Percentiles rank a stretch among this genome's conserved stretches.
phyloP scores from a whole-genome alignment of 2,888 invertebrate genomes.

The Heliothis peltigera region DNA sequence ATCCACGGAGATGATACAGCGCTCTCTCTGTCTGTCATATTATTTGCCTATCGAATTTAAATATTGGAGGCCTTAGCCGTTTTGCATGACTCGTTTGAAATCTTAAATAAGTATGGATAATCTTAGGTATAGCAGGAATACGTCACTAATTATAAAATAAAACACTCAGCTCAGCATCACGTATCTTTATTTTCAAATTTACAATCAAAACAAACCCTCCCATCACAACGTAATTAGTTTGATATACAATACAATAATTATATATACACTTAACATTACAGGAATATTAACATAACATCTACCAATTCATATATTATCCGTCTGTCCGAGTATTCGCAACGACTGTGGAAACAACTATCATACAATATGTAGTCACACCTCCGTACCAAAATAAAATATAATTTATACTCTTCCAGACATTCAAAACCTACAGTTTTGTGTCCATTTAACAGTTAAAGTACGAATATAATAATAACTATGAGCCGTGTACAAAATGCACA shows the following conservation, averaged over 20 bases:
- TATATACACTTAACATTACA: constrained; percentile 84
- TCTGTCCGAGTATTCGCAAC: constrained; percentile 42
- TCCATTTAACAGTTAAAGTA: constrained; percentile 29
- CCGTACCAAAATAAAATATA: constrained; percentile 44
- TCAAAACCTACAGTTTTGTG: constrained; percentile 38
- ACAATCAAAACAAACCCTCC: constrained; percentile 80
- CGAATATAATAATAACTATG: constrained; percentile 20
- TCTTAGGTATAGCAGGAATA: no score
- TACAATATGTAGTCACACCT: constrained; percentile 41
- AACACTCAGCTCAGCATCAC: constrained; percentile 56
- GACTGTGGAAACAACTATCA: constrained; percentile 44
- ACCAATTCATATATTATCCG: constrained; percentile 59
- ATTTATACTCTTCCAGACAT: constrained; percentile 36
- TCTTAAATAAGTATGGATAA: no score
- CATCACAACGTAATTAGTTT: constrained; percentile 70
- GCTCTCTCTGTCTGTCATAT: no score
- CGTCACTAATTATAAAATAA: constrained; percentile 7
- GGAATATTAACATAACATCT: constrained; percentile 77
- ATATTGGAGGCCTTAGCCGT: no score
- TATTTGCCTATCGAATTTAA: no score
- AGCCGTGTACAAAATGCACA: constrained; percentile 45
- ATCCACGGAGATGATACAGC: no score
- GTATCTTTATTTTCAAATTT: constrained; percentile 82
- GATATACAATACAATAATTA: constrained; percentile 70
- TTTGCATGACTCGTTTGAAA: no score